Evolutionary conservation across 2,888 invertebrate genomes (phyloP).

Genomic region (Gari tellinella): DNA sequence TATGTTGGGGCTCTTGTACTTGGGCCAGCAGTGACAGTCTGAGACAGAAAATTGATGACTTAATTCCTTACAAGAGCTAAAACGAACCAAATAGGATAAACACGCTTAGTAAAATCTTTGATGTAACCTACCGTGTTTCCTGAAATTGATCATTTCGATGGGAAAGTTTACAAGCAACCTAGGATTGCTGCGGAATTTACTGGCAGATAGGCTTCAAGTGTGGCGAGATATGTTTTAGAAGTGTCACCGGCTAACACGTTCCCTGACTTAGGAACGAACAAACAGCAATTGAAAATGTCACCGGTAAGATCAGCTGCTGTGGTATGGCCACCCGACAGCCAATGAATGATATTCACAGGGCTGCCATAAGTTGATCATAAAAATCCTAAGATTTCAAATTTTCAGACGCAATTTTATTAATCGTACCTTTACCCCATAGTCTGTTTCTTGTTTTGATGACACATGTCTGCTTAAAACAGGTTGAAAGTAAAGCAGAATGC

Average conservation of each 20-base stretch:
- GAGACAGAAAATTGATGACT: conserved; percentile 47
- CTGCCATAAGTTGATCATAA: no score
- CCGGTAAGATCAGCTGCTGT: no score
- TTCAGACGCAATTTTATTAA: no score
- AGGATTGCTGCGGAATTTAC: conserved; percentile 49
- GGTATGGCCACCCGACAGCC: no score
- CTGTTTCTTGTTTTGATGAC: no score
- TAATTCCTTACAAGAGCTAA: conserved; percentile 55
- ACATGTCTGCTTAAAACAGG: no score
- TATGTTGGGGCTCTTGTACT: conserved; percentile 15
- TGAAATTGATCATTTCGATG: conserved; percentile 56
- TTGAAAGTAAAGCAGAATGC: no score
- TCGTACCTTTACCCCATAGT: no score
- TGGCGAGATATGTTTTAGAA: conserved; percentile 34
- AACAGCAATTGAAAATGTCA: conserved; percentile 61
- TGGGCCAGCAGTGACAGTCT: conserved; percentile 25
- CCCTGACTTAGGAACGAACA: conserved; percentile 51
- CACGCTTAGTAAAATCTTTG: conserved; percentile 54
- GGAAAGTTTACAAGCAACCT: conserved; percentile 51
- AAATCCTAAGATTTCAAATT: no score
- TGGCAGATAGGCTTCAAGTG: conserved; percentile 48
- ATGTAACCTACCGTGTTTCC: conserved; percentile 52
- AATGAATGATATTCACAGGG: no score
- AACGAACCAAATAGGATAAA: conserved; percentile 56
- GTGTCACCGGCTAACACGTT: conserved; percentile 49